Evolutionary conservation across 1,140 invertebrate genomes (phyloP).

Genomic region (Zaprionus inermis): DNA sequence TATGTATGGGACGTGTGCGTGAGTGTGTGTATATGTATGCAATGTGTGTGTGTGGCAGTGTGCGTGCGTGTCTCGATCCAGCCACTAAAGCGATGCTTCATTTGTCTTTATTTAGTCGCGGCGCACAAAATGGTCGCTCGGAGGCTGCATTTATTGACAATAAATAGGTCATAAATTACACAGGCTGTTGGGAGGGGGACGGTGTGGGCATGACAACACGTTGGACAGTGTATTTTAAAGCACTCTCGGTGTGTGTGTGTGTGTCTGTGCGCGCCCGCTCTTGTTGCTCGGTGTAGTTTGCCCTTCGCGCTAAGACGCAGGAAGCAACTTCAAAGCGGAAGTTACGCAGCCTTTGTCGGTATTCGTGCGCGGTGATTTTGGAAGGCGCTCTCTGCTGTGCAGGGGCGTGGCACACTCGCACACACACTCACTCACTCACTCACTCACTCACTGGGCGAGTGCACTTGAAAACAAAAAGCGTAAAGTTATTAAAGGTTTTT

Average conservation of each 20-base stretch:
- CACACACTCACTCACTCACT: constrained; percentile 1
- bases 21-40: constrained; percentile 13
- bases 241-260: neutral
- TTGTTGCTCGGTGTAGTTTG: constrained; percentile 29
- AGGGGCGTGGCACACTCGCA: constrained; percentile 39
- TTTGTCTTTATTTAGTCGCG: constrained; percentile 77
- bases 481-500: constrained; percentile 81
- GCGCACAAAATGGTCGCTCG: constrained; percentile 71
- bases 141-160: constrained; percentile 81
- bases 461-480: constrained; percentile 80
- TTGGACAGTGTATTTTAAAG: constrained; percentile 7
- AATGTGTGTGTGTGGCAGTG: constrained; percentile 5
- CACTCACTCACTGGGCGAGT: constrained; percentile 33
- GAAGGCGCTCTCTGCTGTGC: neutral
- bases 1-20: constrained; percentile 13
- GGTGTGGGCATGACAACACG: neutral
- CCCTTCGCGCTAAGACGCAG: constrained; percentile 12
- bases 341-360: constrained; percentile 45
- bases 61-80: constrained; percentile 30
- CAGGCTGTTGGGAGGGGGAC: neutral
- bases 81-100: constrained; percentile 70
- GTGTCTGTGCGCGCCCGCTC: no score
- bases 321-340: constrained; percentile 74
- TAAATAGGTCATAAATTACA: constrained; percentile 78
- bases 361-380: constrained; percentile 29